These are phyloP conservation scores for Caenorhabditis virilis DNA, from an alignment of 2,888 invertebrate genomes.

Conservation along the genomic window DNA sequence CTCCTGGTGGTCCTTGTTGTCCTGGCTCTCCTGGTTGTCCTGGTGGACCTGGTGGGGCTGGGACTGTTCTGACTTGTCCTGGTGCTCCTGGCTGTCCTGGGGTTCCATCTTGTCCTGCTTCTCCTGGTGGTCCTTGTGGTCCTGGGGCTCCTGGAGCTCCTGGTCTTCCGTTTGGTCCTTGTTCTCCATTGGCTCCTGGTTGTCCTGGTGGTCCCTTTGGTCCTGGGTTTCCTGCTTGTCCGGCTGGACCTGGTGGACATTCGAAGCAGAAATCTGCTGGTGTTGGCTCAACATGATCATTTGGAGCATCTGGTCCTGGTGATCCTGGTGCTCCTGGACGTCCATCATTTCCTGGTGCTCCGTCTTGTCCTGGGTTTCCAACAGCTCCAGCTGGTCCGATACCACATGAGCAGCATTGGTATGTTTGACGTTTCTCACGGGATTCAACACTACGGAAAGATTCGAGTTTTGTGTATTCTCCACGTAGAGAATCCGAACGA, in stretches of 20 bases:
- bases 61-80: slow-evolving; percentile 35
- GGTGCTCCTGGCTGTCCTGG: slow-evolving; percentile 55
- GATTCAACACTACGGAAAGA: slow-evolving; percentile 17
- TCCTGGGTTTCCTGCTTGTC: slow-evolving; percentile 55
- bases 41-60: slow-evolving; percentile 51
- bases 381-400: slow-evolving; percentile 48
- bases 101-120: slow-evolving; percentile 41
- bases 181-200: slow-evolving; percentile 57
- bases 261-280: slow-evolving; percentile 24
- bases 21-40: slow-evolving; percentile 60
- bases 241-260: slow-evolving; percentile 48
- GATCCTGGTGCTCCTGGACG: slow-evolving; percentile 49
- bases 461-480: slow-evolving; percentile 48
- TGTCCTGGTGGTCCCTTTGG: slow-evolving; percentile 57
- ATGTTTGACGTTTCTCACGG: slow-evolving; percentile 28
- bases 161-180: slow-evolving; percentile 41
- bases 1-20: slow-evolving; percentile 53
- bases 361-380: slow-evolving; percentile 48
- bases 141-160: slow-evolving; percentile 23
- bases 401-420: slow-evolving; percentile 53
- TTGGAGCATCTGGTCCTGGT: slow-evolving; percentile 49
- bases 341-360: slow-evolving; percentile 52
- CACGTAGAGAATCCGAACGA: slow-evolving; percentile 52
- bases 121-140: slow-evolving; percentile 22
- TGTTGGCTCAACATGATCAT: slow-evolving; percentile 5